Evolutionary conservation across 2,113 vertebrate genomes (phyloP), one percentile per base, ranked within the genome.

Genomic region (Corydoras sp.): DNA sequence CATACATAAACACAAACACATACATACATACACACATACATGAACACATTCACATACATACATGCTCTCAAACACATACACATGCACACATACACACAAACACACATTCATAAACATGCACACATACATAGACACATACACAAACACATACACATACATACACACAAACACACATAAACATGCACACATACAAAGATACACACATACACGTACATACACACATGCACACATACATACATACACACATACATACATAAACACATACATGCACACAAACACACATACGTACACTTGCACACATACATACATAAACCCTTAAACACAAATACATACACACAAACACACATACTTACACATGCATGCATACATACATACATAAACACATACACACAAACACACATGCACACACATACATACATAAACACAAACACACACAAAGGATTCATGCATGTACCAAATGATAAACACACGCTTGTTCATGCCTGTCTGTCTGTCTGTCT

Each of bases 161-260:
- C 24, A 66, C 35, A 56, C 58, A 66, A 58, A 61, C 35, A 43
- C 24, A 53, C 54, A 24, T 24, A 24, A 24, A 24, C 18, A 24
- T 24, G 18, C 18, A 24, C 18, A 24, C 18, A 24, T 24, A 24
- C 18, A 24, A 1, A 24, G 18, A 24, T 24, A 48, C 29, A 12
- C 4, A 60, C 72, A 29, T 87, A 83, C 24, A 3, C 29, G 43
- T n/a, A 66, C 49, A 56, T 53, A 66, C 62, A 61, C 35, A 43
- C 43, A 53, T 14, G 29, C 43, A 12, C 4, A 60, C 72, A 29
- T 87, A 84, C 24, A 3, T 18, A 50, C 24, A 66, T 50, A 51
- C 58, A 66, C 62, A 61, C 35, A 43, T 24, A 53, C 54, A 24
- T 24, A 24, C 18, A 24, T 24, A 24, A 24, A 24, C 18, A 24